Evolutionary conservation across 2,797 vertebrate genomes (phyloP), one percentile per base, ranked within the genome.

Genomic region (Micrastur ruficollis): DNA sequence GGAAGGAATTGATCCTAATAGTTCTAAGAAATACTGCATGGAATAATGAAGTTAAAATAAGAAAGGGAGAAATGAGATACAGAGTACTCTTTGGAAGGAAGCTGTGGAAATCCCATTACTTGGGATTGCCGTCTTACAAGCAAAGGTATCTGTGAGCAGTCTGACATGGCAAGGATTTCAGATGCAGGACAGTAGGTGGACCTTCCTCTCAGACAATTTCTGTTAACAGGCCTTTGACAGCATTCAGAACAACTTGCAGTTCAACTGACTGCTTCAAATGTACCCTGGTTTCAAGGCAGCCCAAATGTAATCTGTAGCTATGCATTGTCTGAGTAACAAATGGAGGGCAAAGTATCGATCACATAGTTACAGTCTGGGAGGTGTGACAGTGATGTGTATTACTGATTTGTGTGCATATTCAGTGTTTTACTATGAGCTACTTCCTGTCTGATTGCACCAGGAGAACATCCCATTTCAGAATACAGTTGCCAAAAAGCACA

Each of bases 221-320:
- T 20, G 1, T 53, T n/a, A 4, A 44, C 49, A 10, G 62, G 44
- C 3, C 15, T 68, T 32, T 16, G 3, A 0, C 32, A 5, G 47
- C 3, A 5, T n/a, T 56, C 31, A 5, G 81, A 55, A 7, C 8
- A 5, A 27, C 19, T 18, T 4, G 0, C 0, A 0, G 49, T 59
- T 34, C 65, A 34, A 7, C 1, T 0, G 0, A 3, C 3, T 5
- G n/a, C 50, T 56, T 46, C 71, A 38, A 6, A 8, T 0, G 2
- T 8, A 5, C 23, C 20, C 40, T 6, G 0, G 10, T 4, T 8
- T 36, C 32, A 25, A 15, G 55, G 70, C 22, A 12, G 61, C 66
- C 34, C 38, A 5, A 17, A 7, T 3, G 44, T 2, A 2, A 8
- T 5, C 42, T 38, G 22, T 2, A 40, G 59, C 61, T 8, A 0